A percentile compares a stretch with the other conserved stretches of the same genome.
Conservation (phyloP, 1,140 invertebrate genomes). For the Ceratosolen fusciceps region DNA sequence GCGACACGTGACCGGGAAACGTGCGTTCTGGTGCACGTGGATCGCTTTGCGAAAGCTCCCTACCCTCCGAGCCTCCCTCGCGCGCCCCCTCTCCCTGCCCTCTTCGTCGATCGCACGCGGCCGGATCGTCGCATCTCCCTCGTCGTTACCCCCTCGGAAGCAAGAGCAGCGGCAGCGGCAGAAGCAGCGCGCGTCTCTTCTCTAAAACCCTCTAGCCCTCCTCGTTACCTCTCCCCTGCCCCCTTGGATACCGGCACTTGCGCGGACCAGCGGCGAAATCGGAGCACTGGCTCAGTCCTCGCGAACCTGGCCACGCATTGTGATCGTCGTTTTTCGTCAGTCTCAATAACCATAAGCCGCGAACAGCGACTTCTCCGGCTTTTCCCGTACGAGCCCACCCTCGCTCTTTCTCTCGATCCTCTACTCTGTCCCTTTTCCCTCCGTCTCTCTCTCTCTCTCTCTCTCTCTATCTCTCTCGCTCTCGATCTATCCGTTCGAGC, state of each 20-base stretch:
- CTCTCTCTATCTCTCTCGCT: conserved; percentile 7
- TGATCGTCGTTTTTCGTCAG: conserved; percentile 21
- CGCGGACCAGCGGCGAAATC: conserved; percentile 9
- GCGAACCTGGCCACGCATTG: conserved; percentile 36
- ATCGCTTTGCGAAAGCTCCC: conserved; percentile 41
- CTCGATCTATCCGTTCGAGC: neutral
- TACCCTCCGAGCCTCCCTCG: conserved; percentile 20
- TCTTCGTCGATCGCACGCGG: neutral
- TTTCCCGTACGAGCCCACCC: too few relatives aligned
- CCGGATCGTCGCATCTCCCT: neutral
- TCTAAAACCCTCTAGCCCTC: conserved; percentile 5
- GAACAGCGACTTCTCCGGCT: too few relatives aligned
- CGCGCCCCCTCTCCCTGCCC: conserved; percentile 11
- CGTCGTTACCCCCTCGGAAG: neutral
- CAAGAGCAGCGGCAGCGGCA: too few relatives aligned
- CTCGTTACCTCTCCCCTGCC: neutral
- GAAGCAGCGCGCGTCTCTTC: conserved; percentile 15
- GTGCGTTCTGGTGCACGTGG: conserved; percentile 65
- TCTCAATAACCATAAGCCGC: neutral
- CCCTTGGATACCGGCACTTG: neutral
- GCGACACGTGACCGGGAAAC: conserved; percentile 64
- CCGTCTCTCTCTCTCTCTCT: conserved; percentile 22
- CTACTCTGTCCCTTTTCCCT: too few relatives aligned
- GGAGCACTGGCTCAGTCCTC: conserved; percentile 47
- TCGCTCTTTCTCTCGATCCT: neutral